Evolutionary conservation across 2,888 invertebrate species (phyloP), one percentile per base, ranked within the genome.

Genomic region (Bugulina stolonifera): DNA sequence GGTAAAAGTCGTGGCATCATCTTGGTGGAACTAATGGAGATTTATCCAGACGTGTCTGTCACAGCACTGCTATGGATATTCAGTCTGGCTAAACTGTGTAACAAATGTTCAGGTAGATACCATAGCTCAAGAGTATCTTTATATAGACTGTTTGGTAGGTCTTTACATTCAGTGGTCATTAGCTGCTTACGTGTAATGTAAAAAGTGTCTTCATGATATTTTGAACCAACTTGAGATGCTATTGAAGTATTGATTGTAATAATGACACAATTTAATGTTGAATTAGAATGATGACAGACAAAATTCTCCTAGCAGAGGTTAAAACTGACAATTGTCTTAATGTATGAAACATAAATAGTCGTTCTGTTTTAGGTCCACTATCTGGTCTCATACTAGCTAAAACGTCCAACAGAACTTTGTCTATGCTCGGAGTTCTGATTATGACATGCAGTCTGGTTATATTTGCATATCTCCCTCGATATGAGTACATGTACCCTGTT

Each of bases 1-100:
- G n/a, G 14, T 2, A 71, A 71, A 29, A 29, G 54, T 3, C 25
- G 32, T 14, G 71, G 71, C 3, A 71, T 71, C 35, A 25, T 71
- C 3, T 55, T 71, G 10, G 71, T 71, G 3, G 71, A 71, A 54
- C 18, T 71, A 22, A 27, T 35, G 23, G 54, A 54, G 5, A 18
- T 23, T 22, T 52, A 57, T 71, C 54, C 43, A 55, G 32, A 54
- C 1, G 54, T 2, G 5, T 55, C 71, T 1, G 35, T 54, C 55
- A 54, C 25, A 23, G 35, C 54, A 27, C 5, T 57, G 25, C n/a
- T 57, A 57, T 57, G 57, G 57, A 22, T 57, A 5, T 57, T 57
- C 25, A 57, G 10, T 3, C n/a, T 22, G 5, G 57, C 25, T n/a
- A 57, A 57, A 5, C 23, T 57, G 25, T 18, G 10, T 5, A 57